Evolutionary conservation across 2,888 invertebrate species (phyloP), one percentile per base, ranked within the genome.

Genomic region (Pyrocoelia pectoralis): DNA sequence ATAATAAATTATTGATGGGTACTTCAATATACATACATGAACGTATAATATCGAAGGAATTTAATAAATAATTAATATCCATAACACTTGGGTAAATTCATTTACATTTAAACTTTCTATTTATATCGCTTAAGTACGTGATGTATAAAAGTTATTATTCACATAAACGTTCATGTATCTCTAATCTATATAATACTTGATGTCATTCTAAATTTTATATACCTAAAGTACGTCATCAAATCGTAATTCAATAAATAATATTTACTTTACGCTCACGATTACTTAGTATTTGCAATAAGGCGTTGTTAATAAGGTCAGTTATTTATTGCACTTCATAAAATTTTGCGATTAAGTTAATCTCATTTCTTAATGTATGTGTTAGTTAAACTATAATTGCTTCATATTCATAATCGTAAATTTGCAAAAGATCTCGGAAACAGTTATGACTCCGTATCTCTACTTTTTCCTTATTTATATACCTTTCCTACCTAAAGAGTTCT

Each of bases 1-100:
- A 68, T 64, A 69, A 67, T 69, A 69, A 69, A 69, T 69, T 63
- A 67, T 68, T 66, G 57, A 67, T 67, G 62, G 52, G 67, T 58
- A 65, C 60, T 67, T 68, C 56, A 68, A 63, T 59, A 52, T 50
- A 17, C 53, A 43, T 24, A 6, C 3, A n/a, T 48, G 48, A 29
- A 62, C 56, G 61, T 24, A 29, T 57, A 62, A 62, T 56, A 57
- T 56, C 56, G 40, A 50, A 52, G 38, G 57, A 57, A 62, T 62
- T 62, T 57, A 57, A 62, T 62, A 62, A 62, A 57, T 62, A 62
- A 62, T 62, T 62, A 62, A 62, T 57, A 62, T 56, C 41, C 46
- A 38, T 56, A 40, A 40, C 51, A 61, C 56, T 62, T 61, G 17
- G 17, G 46, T 46, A 61, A 48, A 62, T 62, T 62, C 29, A 62